Conservation (phyloP, 2,113 vertebrate genomes). For the Callorhinus ursinus region DNA sequence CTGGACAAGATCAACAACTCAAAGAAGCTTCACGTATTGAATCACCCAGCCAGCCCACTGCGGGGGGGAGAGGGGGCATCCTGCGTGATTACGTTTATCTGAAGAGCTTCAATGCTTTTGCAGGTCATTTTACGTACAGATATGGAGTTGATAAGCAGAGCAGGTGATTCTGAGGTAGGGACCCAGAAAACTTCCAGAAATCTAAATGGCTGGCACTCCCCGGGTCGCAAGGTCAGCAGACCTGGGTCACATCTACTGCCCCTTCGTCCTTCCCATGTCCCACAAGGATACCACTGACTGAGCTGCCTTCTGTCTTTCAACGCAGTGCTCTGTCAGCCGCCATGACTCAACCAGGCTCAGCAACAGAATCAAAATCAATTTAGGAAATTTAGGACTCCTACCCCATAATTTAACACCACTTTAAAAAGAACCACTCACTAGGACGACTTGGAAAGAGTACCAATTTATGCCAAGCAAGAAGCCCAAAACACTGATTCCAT, state of each 20-base stretch:
- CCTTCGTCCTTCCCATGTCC: rapidly evolving
- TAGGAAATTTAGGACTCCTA: neutral
- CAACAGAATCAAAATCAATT: neutral
- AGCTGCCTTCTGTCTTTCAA: neutral
- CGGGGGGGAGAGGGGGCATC: rapidly evolving
- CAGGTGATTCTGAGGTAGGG: neutral
- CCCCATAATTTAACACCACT: neutral
- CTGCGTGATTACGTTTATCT: neutral
- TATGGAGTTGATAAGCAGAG: neutral
- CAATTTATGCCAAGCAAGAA: neutral
- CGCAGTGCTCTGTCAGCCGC: neutral
- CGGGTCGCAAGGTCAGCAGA: neutral
- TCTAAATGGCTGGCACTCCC: neutral
- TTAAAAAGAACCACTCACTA: conserved; percentile 9
- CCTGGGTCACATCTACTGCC: neutral
- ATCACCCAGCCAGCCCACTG: neutral
- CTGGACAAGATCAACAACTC: neutral
- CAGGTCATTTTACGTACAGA: neutral
- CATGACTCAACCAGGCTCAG: neutral
- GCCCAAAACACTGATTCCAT: neutral
- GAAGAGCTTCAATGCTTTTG: neutral
- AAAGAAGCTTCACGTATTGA: neutral
- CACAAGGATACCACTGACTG: neutral
- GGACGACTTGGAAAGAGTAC: neutral
- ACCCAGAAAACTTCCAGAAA: neutral